Conservation (phyloP, 2,113 vertebrate genomes). For the Castor canadensis region DNA sequence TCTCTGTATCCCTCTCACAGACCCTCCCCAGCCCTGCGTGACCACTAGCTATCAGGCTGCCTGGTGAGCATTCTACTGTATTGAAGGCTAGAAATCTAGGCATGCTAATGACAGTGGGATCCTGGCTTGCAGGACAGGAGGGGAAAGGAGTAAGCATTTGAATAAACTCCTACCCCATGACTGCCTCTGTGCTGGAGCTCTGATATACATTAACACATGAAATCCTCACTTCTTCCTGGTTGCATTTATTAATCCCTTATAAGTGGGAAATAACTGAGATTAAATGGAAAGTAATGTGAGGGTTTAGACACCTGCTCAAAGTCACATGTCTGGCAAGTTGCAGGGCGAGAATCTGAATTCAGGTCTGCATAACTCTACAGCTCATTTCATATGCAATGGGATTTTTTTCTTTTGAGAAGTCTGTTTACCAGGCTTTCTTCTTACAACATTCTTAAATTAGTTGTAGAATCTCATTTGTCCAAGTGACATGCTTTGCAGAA, state of each 20-base stretch:
- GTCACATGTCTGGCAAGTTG: not conserved
- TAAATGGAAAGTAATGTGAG: not conserved
- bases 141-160: not conserved
- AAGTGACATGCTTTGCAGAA: conserved; percentile 26
- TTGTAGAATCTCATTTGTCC: conserved; percentile 36
- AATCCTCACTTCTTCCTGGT: not conserved
- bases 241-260: not conserved
- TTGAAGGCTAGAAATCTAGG: conserved; percentile 1
- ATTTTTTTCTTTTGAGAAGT: not conserved
- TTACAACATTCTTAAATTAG: not conserved
- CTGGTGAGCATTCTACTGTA: not conserved
- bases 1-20: not conserved
- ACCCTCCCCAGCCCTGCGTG: not conserved
- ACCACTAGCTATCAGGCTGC: not conserved
- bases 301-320: not conserved
- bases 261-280: not conserved
- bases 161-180: not conserved
- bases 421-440: not conserved
- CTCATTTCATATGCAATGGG: not conserved
- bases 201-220: not conserved
- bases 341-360: not conserved
- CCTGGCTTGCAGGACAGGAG: not conserved
- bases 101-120: not conserved
- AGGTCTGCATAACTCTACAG: not conserved
- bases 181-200: not conserved